Percentiles rank a stretch among this genome's conserved stretches.
phyloP scores from a whole-genome alignment of 2,797 vertebrate genomes.

The Pantherophis alleghaniensis region DNA sequence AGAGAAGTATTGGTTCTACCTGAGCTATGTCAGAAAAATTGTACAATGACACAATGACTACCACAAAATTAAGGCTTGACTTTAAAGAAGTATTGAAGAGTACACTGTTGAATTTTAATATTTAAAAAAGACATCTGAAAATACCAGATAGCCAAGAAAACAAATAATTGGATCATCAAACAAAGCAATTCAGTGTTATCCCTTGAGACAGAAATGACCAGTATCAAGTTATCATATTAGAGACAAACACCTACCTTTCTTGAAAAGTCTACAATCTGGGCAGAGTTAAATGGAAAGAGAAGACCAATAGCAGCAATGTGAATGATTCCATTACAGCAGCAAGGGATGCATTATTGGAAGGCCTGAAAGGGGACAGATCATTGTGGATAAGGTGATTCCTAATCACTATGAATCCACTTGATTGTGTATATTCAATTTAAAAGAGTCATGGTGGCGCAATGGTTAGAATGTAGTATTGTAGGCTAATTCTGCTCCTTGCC shows the following conservation, averaged over 20 bases:
- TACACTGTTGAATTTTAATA: neutral
- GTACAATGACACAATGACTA: neutral
- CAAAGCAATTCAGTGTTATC: neutral
- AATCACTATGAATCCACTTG: neutral
- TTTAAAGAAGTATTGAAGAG: neutral
- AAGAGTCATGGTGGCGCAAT: neutral
- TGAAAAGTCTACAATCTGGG: neutral
- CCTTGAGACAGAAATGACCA: neutral
- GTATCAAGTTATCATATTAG: neutral
- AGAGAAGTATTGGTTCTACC: too few species aligned
- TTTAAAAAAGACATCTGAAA: neutral
- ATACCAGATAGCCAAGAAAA: neutral
- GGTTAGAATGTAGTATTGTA: too few species aligned
- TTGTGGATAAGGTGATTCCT: neutral
- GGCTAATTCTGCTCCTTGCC: too few species aligned
- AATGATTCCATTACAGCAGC: neutral
- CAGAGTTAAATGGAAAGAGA: neutral
- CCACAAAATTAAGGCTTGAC: neutral
- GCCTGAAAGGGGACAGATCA: neutral
- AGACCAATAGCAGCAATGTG: neutral
- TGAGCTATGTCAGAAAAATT: neutral
- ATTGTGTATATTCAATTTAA: neutral
- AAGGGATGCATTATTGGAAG: neutral
- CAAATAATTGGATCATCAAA: neutral
- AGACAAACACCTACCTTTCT: neutral